Base-by-base conservation (phyloP, 2,888 invertebrate species). In the Cylloceria caligata region DNA sequence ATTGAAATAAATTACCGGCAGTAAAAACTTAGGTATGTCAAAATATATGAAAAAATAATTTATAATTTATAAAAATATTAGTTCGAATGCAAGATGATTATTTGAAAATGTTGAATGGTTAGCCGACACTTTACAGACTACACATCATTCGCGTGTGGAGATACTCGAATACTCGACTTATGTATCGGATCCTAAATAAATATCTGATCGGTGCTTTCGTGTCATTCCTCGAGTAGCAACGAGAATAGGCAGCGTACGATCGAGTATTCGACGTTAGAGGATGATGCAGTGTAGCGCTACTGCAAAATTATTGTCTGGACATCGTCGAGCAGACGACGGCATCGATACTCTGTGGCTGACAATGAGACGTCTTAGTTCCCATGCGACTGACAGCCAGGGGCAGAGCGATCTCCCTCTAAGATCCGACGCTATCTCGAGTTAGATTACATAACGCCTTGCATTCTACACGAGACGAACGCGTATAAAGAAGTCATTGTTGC, bases 371-470 rank as follows among this genome's bases (percentile, higher is more conserved):
- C 49, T 78, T 65, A 52, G 60, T 55, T 36, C 64, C 39, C 36
- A 39, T 57, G 45, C 72, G 52, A 72, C 79, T 75, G 75, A 79
- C 79, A 72, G 75, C 60, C 47, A 55, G n/a, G 67, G n/a, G 47
- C 52, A 83, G 73, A 57, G 71, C 71, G 83, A 6, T 72, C 27
- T 45, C 34, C 67, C 45, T 67, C 42, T 34, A 57, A 82, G 77
- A 82, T 71, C 65, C 71, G 74, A 74, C 77, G 60, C 49, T 74
- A 81, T 84, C 83, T 72, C 77, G 78, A 64, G 79, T 81, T 85
- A 81, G 82, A 85, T 87, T 85, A 84, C 86, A 86, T 73, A 71
- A 80, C 76, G 79, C 77, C 76, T 72, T 69, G 71, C 62, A 74
- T 78, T 71, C 60, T 64, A 65, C 74, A 72, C 74, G 79, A 74